Base-by-base conservation (phyloP, 2,113 vertebrate species). In the Perca fluviatilis region DNA sequence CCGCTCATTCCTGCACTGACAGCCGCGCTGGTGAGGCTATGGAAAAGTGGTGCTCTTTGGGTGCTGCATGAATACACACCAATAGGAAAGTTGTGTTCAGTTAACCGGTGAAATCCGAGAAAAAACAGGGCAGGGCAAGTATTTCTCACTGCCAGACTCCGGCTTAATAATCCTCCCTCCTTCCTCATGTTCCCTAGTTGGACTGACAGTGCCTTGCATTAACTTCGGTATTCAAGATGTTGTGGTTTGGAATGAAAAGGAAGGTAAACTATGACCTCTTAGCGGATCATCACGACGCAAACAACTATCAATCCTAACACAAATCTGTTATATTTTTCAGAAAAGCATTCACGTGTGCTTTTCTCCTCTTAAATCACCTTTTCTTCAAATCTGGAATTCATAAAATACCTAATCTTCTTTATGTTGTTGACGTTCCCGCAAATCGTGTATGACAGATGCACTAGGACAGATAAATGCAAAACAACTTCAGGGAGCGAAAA, bases 21-120 rank as follows among this genome's bases (percentile, higher is more conserved):
- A 82, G 79, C 86, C 82, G 62, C 65, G 76, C 56, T 80, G 80
- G 13, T 50, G 75, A 87, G 90, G 88, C 85, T 86, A 70, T 85
- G 85, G 90, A 65, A 95, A 74, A 83, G 86, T 86, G 91, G 92
- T 94, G 95, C 95, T 96, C 95, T 96, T 97, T 96, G 93, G 96
- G 94, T 94, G 49, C 95, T 97, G 97, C 97, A 97, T 98, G 97
- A 97, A 98, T 97, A 97, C 95, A 97, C 97, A 96, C 96, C 95
- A 97, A 98, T 97, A 95, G 96, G 95, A 93, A 97, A 97, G 96
- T 96, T 97, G 96, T 97, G 97, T 94, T 97, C 96, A 97, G 96
- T 97, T 98, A 97, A 97, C 95, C 96, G 95, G 94, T 93, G 96
- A 97, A 98, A 98, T 97, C 92, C 91, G 96, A 97, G 96, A 94